Evolutionary conservation across 1,140 invertebrate genomes (phyloP).

Genomic region (Phymorhynchus buccinoides): DNA sequence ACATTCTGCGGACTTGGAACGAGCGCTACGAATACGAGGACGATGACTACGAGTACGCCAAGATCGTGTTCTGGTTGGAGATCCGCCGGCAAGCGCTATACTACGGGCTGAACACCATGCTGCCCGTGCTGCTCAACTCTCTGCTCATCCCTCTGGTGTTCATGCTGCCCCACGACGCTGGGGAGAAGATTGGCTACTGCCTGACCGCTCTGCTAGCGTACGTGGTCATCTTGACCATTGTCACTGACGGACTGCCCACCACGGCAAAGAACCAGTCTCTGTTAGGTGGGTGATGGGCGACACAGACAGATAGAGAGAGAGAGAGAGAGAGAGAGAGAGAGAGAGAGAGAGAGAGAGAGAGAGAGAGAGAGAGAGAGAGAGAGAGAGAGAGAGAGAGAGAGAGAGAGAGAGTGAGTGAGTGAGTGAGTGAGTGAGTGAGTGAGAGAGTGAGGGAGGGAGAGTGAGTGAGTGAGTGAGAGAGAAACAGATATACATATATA

Average conservation of each 20-base stretch:
- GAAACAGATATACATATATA: too few relatives aligned
- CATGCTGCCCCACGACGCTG: conserved; percentile 53
- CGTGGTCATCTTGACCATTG: conserved; percentile 54
- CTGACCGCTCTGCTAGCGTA: conserved; percentile 52
- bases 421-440: background rate
- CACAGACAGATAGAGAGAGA: too few relatives aligned
- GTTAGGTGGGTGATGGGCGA: conserved; percentile 40
- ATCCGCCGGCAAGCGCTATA: conserved; percentile 42
- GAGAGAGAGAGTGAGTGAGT: background rate
- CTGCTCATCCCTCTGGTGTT: conserved; percentile 49
- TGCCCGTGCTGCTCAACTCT: conserved; percentile 50
- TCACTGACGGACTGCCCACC: conserved; percentile 52
- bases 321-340: background rate
- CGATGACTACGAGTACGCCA: conserved; percentile 34
- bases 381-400: too few relatives aligned
- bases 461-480: conserved; percentile 14
- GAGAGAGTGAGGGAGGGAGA: too few relatives aligned
- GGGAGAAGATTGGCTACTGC: conserved; percentile 55
- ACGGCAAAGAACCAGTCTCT: conserved; percentile 49
- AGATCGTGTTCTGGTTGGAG: conserved; percentile 49
- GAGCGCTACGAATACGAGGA: conserved; percentile 13
- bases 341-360: background rate
- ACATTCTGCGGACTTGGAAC: conserved; percentile 19
- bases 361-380: background rate
- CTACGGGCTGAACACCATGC: conserved; percentile 52